Evolutionary conservation across 2,888 invertebrate genomes (phyloP), one percentile per base, ranked within the genome.

Genomic region (Leistus spinibarbis): DNA sequence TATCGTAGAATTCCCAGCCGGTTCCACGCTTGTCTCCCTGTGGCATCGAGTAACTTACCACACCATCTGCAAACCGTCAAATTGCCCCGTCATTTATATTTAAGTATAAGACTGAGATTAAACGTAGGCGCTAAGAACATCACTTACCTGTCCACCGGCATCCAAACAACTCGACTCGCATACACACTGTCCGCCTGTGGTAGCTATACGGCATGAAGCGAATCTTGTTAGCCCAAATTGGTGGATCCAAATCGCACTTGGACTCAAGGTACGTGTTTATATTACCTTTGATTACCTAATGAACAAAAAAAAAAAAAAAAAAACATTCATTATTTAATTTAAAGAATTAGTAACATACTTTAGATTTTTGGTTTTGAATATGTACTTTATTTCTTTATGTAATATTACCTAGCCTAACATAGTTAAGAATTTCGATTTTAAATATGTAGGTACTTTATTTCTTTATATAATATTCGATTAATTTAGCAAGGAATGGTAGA

Each of bases 81-180:
- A 60, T 20, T 40, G 13, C 40, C 7, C 40, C 40, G 40, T 40
- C 40, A 40, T 40, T 40, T 40, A 7, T 40, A 13, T 40, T 40
- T 40, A 40, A 40, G 40, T 40, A 10, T 40, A 7, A 40, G 40
- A 1, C 40, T 0, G 40, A 2, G 40, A 40, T 40, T 40, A 40
- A 40, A 40, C 13, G 40, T 40, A 4, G 40, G 4, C 13, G 40
- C 7, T 40, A 5, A 13, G 60, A 16, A 13, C 19, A 40, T 70
- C 40, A 79, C 86, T 86, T 77, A 92, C 92, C 92, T 82, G 90
- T 91, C 92, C 95, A 95, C 60, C 88, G 88, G 84, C 96, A 97
- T 20, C 97, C 97, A 84, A 95, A 96, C 24, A 97, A 85, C 84
- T 97, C 97, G 40, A 96, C 94, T 77, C 97, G 87, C 94, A 97